Conservation (phyloP, 2,888 invertebrate genomes). For the Lasioglossum calceatum region DNA sequence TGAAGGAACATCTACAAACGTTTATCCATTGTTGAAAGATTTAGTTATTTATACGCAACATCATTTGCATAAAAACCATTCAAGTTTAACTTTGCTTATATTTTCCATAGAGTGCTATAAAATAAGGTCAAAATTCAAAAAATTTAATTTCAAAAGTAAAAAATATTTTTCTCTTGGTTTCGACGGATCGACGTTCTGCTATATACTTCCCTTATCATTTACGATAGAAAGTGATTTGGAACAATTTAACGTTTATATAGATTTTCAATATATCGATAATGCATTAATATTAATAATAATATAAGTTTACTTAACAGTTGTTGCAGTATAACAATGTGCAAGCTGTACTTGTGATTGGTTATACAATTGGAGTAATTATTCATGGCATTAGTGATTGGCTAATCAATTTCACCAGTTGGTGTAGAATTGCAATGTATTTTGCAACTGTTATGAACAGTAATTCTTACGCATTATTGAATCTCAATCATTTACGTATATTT, state of each 20-base stretch:
- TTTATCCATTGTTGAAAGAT: neutral
- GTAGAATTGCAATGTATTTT: neutral
- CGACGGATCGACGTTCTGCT: neutral
- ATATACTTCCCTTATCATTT: neutral
- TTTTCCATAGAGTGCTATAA: no score
- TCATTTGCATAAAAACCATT: neutral
- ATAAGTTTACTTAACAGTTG: neutral
- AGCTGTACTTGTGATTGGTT: neutral
- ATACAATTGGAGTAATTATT: neutral
- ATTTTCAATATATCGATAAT: neutral
- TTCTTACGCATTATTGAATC: neutral
- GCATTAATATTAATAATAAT: neutral
- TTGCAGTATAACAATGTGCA: slow-evolving; percentile 4
- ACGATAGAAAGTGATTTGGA: slow-evolving; percentile 11
- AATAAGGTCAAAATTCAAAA: neutral
- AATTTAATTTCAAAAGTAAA: neutral
- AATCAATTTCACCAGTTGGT: neutral
- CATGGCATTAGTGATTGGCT: neutral
- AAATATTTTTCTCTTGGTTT: neutral
- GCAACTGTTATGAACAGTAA: neutral
- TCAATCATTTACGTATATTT: neutral
- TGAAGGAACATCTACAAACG: neutral
- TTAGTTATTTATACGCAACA: neutral
- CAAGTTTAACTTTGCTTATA: neutral
- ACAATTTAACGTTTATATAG: slow-evolving; percentile 1